Evolutionary conservation across 2,113 vertebrate species (phyloP).

Genomic region (Alexandromys fortis): DNA sequence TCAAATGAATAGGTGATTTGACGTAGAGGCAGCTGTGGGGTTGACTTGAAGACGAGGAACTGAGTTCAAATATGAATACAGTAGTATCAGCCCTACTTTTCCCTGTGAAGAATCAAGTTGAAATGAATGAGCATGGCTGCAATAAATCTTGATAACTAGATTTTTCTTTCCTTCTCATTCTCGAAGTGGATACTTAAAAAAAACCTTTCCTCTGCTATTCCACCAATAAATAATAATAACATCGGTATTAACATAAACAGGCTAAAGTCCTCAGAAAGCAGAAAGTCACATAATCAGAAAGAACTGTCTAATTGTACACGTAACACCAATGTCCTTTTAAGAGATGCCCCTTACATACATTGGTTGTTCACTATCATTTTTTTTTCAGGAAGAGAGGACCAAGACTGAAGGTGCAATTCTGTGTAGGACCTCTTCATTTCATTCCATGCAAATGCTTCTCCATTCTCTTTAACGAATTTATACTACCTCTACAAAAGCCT

Average conservation of each 20-base stretch:
- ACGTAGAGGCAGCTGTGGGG: not conserved
- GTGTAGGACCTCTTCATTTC: not conserved
- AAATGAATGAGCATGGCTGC: not conserved
- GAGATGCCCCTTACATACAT: not conserved
- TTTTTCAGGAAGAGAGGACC: not conserved
- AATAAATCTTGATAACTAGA: not conserved
- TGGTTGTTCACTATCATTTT: not conserved
- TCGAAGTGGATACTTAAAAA: not conserved
- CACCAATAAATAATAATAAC: not conserved
- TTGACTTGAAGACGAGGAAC: not conserved
- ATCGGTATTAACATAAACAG: not conserved
- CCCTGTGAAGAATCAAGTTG: not conserved
- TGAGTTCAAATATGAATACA: not conserved
- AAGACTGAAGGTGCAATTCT: not conserved
- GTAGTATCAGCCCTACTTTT: not conserved
- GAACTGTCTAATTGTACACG: not conserved
- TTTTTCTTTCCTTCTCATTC: not conserved
- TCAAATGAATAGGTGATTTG: not conserved
- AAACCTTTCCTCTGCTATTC: not conserved
- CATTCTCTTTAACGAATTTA: not conserved
- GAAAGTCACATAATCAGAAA: not conserved
- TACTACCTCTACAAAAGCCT: not conserved
- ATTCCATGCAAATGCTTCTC: not conserved
- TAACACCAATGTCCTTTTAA: not conserved
- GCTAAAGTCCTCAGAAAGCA: not conserved